These are phyloP conservation scores for Sicus ferrugineus DNA, from an alignment of 2,888 invertebrate species.

Conservation along the genomic window DNA sequence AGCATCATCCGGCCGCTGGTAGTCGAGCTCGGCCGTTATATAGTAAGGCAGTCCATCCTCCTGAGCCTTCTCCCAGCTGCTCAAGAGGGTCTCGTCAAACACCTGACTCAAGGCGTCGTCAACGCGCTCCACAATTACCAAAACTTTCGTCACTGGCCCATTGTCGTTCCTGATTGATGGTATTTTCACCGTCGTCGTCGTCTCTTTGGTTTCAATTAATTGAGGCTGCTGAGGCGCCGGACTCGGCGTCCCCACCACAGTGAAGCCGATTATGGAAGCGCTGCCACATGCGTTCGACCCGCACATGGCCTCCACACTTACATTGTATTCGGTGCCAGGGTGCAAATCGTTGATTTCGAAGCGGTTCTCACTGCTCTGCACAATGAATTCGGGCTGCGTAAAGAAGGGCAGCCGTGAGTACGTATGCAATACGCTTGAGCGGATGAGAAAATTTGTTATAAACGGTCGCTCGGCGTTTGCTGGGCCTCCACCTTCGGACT, in stretches of 20 bases:
- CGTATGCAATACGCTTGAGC: conserved; percentile 68
- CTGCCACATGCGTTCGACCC: conserved; percentile 69
- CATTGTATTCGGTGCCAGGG: conserved; percentile 79
- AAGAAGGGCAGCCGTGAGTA: conserved; percentile 67
- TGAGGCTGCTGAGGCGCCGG: conserved; percentile 76
- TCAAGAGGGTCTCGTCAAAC: conserved; percentile 70
- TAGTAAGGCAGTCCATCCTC: conserved; percentile 79
- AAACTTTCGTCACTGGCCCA: conserved; percentile 80
- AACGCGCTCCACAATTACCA: conserved; percentile 74
- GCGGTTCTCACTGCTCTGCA: conserved; percentile 69
- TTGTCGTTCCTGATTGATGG: conserved; percentile 76
- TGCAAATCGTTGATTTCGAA: conserved; percentile 72
- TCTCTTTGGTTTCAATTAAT: conserved; percentile 70
- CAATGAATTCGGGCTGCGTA: conserved; percentile 68
- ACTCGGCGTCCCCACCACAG: conserved; percentile 75
- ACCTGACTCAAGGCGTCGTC: conserved; percentile 73
- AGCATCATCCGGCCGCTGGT: conserved; percentile 62
- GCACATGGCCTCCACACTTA: conserved; percentile 75
- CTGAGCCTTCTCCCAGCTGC: conserved; percentile 73
- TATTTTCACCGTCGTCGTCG: conserved; percentile 73
- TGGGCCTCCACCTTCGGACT: conserved; percentile 38
- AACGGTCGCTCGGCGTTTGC: conserved; percentile 40
- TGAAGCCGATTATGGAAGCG: conserved; percentile 70
- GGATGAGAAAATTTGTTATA: conserved; percentile 69
- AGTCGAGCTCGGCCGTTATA: conserved; percentile 80